Percentiles rank a stretch among this genome's conserved stretches.
phyloP scores from a whole-genome alignment of 2,888 invertebrate species.

The Orgyia antiqua region DNA sequence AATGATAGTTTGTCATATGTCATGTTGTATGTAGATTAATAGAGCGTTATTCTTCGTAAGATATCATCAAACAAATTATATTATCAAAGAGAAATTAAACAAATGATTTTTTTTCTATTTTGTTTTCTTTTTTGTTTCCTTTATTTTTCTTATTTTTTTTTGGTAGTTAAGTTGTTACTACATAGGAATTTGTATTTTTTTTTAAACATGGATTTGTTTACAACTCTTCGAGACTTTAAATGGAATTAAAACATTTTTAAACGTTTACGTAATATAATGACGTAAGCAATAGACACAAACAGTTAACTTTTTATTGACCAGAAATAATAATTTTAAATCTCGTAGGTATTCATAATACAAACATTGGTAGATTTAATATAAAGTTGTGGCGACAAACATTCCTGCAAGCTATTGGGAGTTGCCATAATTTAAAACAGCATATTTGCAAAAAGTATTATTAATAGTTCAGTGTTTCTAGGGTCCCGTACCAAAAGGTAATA shows the following conservation, averaged over 20 bases:
- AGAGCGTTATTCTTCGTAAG: conserved; percentile 63
- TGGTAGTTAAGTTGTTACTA: conserved; percentile 14
- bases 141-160: conserved; percentile 28
- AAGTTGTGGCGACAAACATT: too few species aligned
- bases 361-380: too few species aligned
- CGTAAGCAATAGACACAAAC: too few species aligned
- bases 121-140: conserved; percentile 37
- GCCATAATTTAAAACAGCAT: too few species aligned
- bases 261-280: conserved; percentile 38
- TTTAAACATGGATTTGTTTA: conserved; percentile 50
- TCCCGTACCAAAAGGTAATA: too few species aligned
- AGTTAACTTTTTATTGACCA: too few species aligned
- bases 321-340: too few species aligned
- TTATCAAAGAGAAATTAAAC: conserved; percentile 71
- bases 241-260: conserved; percentile 42
- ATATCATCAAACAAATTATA: conserved; percentile 61
- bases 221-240: conserved; percentile 45
- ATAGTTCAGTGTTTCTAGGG: too few species aligned
- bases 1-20: conserved; percentile 54
- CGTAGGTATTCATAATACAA: too few species aligned
- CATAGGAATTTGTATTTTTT: conserved; percentile 5
- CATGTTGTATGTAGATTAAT: conserved; percentile 67
- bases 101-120: conserved; percentile 60
- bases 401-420: too few species aligned
- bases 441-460: too few species aligned